These are phyloP conservation scores for Rhopilema esculentum DNA, from an alignment of 30 jellyfish, hydroid and myxozoan species.

Conservation along the genomic window DNA sequence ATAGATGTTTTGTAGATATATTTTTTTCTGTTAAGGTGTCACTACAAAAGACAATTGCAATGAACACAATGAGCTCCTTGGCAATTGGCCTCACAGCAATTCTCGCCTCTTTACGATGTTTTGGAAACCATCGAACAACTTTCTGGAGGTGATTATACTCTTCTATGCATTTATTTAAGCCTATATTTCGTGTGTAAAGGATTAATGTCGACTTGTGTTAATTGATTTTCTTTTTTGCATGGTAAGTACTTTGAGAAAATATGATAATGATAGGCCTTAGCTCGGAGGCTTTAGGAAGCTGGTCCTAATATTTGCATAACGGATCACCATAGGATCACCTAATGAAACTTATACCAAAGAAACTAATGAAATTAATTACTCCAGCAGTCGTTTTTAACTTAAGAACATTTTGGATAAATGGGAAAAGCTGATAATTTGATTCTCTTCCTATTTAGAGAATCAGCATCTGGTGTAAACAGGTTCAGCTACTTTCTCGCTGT, in stretches of 20 bases:
- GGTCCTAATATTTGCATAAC: too few species aligned
- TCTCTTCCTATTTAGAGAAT: constrained; percentile 69
- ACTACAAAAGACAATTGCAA: constrained; percentile 50
- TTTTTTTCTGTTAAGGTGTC: constrained; percentile 26
- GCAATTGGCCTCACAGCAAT: constrained; percentile 74
- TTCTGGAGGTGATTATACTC: constrained; percentile 65
- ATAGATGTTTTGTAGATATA: not conserved
- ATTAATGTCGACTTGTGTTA: too few species aligned
- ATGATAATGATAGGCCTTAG: too few species aligned
- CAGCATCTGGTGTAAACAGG: constrained; percentile 64
- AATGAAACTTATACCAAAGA: too few species aligned
- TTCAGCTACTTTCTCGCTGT: constrained; percentile 72
- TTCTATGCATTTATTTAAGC: not conserved
- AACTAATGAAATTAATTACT: too few species aligned
- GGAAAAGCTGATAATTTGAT: too few species aligned
- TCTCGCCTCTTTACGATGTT: constrained; percentile 65
- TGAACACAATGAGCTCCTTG: constrained; percentile 71
- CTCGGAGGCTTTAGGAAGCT: too few species aligned
- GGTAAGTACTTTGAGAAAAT: too few species aligned
- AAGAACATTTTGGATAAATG: too few species aligned
- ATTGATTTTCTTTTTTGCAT: too few species aligned
- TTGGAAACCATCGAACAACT: constrained; percentile 73
- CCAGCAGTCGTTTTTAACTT: too few species aligned
- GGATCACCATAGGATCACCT: too few species aligned
- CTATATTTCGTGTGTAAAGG: not conserved